phyloP scores from a whole-genome alignment of 2,113 vertebrate genomes.

The Boulengeromyrus knoepffleri region DNA sequence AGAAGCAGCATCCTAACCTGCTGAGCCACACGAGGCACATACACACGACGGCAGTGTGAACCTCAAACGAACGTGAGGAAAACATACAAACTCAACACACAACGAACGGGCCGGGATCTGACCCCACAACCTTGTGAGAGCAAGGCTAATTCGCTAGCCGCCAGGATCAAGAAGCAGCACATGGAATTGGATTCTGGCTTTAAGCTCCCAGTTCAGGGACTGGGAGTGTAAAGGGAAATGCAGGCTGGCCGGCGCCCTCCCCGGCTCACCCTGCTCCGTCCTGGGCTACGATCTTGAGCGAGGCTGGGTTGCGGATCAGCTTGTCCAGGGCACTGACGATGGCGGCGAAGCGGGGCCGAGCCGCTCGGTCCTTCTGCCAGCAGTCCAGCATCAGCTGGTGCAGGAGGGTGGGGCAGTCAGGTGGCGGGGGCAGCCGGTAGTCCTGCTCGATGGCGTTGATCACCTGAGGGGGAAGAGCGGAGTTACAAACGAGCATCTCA shows the following conservation, averaged over 20 bases:
- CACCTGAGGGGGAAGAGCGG: constrained; percentile 61
- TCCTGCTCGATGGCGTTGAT: constrained; percentile 97
- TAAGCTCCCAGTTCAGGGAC: neutral
- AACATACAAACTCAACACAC: neutral
- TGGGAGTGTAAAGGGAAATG: neutral
- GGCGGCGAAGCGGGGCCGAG: constrained; percentile 69
- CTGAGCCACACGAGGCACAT: neutral
- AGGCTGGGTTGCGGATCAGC: constrained; percentile 78
- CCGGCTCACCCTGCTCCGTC: constrained; percentile 59
- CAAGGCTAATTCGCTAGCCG: neutral
- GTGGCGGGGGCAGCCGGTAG: constrained; percentile 85
- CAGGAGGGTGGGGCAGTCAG: constrained; percentile 83
- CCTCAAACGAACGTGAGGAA: neutral
- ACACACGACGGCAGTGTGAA: neutral
- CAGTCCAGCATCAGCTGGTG: constrained; percentile 94
- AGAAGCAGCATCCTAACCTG: neutral
- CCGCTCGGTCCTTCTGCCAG: constrained; percentile 83
- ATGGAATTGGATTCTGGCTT: neutral
- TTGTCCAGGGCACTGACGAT: constrained; percentile 74
- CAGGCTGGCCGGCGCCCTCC: neutral
- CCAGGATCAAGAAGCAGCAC: neutral
- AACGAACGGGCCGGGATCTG: neutral
- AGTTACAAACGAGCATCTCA: neutral
- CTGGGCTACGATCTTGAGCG: constrained; percentile 64
- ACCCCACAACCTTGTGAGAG: neutral